Evolutionary conservation across 2,797 vertebrate genomes (phyloP), one percentile per base, ranked within the genome.

Genomic region (Pangasius djambal): DNA sequence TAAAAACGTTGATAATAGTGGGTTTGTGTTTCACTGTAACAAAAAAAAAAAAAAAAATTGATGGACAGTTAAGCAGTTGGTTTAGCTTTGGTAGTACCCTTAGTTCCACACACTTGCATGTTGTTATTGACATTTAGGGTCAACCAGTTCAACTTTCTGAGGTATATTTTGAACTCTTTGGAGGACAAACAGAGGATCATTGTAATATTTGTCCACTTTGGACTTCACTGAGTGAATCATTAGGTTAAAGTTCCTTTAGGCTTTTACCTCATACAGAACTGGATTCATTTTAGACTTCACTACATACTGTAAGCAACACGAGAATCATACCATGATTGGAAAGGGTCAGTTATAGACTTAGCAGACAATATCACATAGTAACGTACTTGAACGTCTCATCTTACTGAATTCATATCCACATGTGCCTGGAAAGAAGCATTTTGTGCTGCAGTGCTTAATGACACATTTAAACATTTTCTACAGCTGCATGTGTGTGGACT

Each of bases 371-470:
- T 81, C 28, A 48, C 37, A 82, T 63, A 50, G 52, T 86, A 75
- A 84, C 40, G 4, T 65, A 77, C 2, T 50, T 37, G 31, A 48
- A 65, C 18, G 25, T 78, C 72, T 85, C 82, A 85, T 85, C 31
- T 85, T 59, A 61, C 81, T 78, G 67, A 52, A 13, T 88, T 90
- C n/a, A 77, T 86, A 75, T 86, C 28, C 78, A 77, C 69, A 50
- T 81, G 87, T 61, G 67, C 25, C 15, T 87, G 77, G 48, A 70
- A 72, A 57, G 57, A 55, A 59, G 88, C 79, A 83, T 83, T 83
- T 55, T 69, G 48, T 74, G 59, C 55, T 22, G 28, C 78, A 57
- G n/a, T 34, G 16, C 74, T 52, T 28, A 78, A 4, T 50, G 40
- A 75, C 74, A 77, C 74, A 77, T 74, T 77, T 28, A n/a, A n/a